Percentiles rank a stretch among this genome's conserved stretches.
Conservation (phyloP, 2,113 vertebrate species). For the Cololabis saira region DNA sequence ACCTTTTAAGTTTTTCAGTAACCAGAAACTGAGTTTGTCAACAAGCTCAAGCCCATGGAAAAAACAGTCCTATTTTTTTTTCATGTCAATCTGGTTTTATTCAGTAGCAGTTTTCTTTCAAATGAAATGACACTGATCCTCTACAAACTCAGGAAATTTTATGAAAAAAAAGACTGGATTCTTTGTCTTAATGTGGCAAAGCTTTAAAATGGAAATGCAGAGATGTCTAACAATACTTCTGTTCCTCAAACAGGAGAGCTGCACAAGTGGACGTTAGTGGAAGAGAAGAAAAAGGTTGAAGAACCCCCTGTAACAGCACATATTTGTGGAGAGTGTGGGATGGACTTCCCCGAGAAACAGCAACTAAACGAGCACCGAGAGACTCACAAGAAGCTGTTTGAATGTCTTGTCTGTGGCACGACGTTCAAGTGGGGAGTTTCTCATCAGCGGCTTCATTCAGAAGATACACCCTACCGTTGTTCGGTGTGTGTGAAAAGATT, state of each 20-base stretch:
- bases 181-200: too few species aligned
- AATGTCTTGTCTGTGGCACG: slow-evolving; percentile 72
- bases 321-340: slow-evolving; percentile 58
- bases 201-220: too few species aligned
- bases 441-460: slow-evolving; percentile 47
- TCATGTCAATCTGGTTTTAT: too few species aligned
- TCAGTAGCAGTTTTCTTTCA: too few species aligned
- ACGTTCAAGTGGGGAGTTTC: slow-evolving; percentile 67
- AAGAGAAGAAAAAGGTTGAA: slow-evolving; percentile 16
- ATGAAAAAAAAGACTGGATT: too few species aligned
- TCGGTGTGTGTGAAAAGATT: slow-evolving; percentile 39
- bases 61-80: too few species aligned
- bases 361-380: slow-evolving; percentile 44
- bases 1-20: too few species aligned
- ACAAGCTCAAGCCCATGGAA: too few species aligned
- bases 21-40: too few species aligned
- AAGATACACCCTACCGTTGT: slow-evolving; percentile 42
- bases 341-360: slow-evolving; percentile 48
- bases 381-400: slow-evolving; percentile 48
- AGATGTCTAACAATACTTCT: not conserved
- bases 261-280: slow-evolving; percentile 36
- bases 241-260: slow-evolving; percentile 24
- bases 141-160: too few species aligned
- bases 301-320: slow-evolving; percentile 21
- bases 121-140: too few species aligned